phyloP scores from a whole-genome alignment of 2,888 invertebrate species.

The Scaptomyza reducta region DNA sequence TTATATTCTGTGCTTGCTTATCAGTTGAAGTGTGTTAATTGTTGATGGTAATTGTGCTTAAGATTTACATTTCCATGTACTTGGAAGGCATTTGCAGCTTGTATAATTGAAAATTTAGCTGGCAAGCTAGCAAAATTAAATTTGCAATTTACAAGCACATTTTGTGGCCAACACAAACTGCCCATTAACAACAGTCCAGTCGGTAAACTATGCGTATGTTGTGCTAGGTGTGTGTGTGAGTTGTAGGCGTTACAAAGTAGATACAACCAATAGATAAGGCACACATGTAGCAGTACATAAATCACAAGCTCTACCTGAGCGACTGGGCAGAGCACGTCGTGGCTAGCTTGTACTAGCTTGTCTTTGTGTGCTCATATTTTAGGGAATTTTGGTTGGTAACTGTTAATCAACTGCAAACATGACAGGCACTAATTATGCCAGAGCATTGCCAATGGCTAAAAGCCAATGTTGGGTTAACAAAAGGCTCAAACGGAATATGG shows the following conservation, averaged over 20 bases:
- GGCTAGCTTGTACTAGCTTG: slow-evolving; percentile 12
- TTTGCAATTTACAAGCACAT: slow-evolving; percentile 45
- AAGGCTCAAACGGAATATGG: slow-evolving; percentile 11
- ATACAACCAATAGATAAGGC: slow-evolving; percentile 58
- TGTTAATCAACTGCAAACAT: slow-evolving; percentile 75
- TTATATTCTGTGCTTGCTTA: background rate
- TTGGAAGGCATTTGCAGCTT: slow-evolving; percentile 15
- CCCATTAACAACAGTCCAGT: slow-evolving; percentile 39
- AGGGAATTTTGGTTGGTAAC: slow-evolving; percentile 47
- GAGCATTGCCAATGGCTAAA: slow-evolving; percentile 36
- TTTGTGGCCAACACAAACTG: slow-evolving; percentile 41
- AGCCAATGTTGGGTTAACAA: slow-evolving; percentile 19
- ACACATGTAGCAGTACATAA: slow-evolving; percentile 51
- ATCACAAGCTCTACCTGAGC: slow-evolving; percentile 61
- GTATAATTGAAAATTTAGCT: slow-evolving; percentile 18
- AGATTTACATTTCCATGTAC: background rate
- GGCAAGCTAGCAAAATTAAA: slow-evolving; percentile 43
- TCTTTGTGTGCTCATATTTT: slow-evolving; percentile 42
- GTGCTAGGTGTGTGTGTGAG: background rate
- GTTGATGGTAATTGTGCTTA: background rate
- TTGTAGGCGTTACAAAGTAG: slow-evolving; percentile 29
- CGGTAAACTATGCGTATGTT: slow-evolving; percentile 12
- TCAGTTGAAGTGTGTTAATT: background rate
- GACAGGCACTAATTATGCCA: slow-evolving; percentile 72
- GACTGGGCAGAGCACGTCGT: slow-evolving; percentile 9